A percentile compares a stretch with the other conserved stretches of the same genome.
Evolutionary conservation across 2,113 vertebrate genomes (phyloP).

Genomic region (Benthochromis sp.): DNA sequence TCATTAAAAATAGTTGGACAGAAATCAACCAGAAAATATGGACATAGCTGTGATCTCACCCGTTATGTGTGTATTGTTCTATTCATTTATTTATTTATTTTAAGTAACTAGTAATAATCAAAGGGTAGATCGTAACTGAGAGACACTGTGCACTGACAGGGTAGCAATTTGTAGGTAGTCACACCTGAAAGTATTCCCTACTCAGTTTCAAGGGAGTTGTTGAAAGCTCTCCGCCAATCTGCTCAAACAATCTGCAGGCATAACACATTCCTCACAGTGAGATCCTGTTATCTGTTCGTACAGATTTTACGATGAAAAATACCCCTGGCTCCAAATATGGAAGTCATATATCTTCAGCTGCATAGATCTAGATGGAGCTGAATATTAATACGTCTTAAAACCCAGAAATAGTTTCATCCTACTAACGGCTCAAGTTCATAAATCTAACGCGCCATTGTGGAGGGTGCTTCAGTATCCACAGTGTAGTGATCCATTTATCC

Average conservation of each 20-base stretch:
- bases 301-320: not conserved
- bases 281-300: not conserved
- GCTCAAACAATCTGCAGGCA: not conserved
- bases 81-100: not conserved
- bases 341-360: conserved; percentile 7
- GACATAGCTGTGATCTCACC: not conserved
- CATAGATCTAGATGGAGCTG: not conserved
- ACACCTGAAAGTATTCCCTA: not conserved
- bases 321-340: not conserved
- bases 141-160: not conserved
- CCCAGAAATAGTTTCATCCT: conserved; percentile 27
- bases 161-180: not conserved
- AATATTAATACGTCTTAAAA: conserved; percentile 6
- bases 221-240: not conserved
- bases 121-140: not conserved
- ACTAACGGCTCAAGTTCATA: conserved; percentile 12
- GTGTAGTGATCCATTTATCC: not conserved
- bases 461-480: not conserved
- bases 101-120: not conserved
- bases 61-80: not conserved
- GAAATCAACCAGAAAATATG: not conserved
- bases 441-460: not conserved
- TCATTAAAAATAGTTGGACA: not conserved
- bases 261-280: not conserved
- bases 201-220: not conserved